Evolutionary conservation across 2,113 vertebrate species (phyloP).

Genomic region (Phylloscopus trochiloides): DNA sequence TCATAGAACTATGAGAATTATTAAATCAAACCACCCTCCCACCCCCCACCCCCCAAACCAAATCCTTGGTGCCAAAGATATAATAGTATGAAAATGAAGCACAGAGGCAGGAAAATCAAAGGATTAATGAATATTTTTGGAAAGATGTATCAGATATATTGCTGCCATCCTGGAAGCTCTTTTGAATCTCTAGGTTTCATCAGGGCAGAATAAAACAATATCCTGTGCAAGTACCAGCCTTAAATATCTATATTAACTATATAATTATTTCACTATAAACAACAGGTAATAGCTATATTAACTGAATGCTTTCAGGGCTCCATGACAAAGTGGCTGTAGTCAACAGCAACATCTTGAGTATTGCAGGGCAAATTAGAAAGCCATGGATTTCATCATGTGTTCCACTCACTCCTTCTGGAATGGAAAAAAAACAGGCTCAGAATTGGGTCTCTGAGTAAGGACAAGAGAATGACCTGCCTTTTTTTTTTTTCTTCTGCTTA

Average conservation of each 20-base stretch:
- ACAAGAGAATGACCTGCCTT: background rate
- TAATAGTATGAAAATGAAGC: background rate
- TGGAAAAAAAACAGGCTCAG: background rate
- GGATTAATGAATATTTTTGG: background rate
- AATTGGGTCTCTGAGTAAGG: background rate
- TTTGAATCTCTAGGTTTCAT: background rate
- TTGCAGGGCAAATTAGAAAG: background rate
- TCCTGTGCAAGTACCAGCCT: background rate
- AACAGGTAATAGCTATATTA: background rate
- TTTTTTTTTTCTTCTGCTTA: background rate
- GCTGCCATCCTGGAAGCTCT: background rate
- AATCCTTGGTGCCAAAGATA: background rate
- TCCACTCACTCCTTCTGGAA: background rate
- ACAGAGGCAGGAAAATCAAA: background rate
- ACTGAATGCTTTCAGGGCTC: background rate
- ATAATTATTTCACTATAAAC: background rate
- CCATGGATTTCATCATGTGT: background rate
- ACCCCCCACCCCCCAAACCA: accelerated
- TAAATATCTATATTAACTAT: background rate
- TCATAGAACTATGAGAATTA: background rate
- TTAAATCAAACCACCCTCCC: background rate
- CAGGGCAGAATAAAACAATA: background rate
- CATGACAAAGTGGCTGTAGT: background rate
- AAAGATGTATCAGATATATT: accelerated
- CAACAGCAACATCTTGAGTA: background rate